Conservation (phyloP, 2,888 invertebrate species). For the Drosophila melanocephala region DNA sequence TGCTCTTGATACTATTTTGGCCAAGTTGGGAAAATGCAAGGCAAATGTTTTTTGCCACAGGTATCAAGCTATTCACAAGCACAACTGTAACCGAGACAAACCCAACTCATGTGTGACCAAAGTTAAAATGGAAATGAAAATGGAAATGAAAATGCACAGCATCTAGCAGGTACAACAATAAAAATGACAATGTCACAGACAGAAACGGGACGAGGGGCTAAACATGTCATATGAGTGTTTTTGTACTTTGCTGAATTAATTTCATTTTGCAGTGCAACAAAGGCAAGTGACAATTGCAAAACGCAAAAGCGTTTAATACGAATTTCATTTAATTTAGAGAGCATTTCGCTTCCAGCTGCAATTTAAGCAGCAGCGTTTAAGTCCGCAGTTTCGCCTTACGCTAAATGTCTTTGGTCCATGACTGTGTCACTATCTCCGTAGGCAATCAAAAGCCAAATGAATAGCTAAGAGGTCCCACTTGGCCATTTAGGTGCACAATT, state of each 20-base stretch:
- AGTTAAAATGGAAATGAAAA: conserved; percentile 76
- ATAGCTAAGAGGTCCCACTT: conserved; percentile 81
- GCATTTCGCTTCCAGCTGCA: conserved; percentile 39
- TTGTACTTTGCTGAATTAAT: conserved; percentile 74
- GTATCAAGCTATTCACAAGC: conserved; percentile 40
- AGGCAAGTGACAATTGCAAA: conserved; percentile 72
- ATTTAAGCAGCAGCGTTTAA: conserved; percentile 38
- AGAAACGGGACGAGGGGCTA: conserved; percentile 27
- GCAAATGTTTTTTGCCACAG: conserved; percentile 65
- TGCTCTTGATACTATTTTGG: conserved; percentile 64
- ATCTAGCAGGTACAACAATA: conserved; percentile 21
- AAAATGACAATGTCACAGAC: conserved; percentile 60
- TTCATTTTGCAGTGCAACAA: conserved; percentile 65
- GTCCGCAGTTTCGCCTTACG: not conserved
- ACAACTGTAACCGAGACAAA: conserved; percentile 76
- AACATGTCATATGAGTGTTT: conserved; percentile 73
- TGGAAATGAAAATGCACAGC: conserved; percentile 57
- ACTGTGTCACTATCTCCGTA: conserved; percentile 13
- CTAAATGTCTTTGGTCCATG: not conserved
- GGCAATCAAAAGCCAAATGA: conserved; percentile 62
- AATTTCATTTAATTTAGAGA: conserved; percentile 63
- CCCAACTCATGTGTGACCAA: conserved; percentile 77
- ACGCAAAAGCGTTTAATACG: conserved; percentile 71
- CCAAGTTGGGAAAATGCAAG: conserved; percentile 62
- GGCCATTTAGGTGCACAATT: conserved; percentile 81